Percentiles rank a stretch among this genome's conserved stretches.
These are phyloP conservation scores for Scelioninae gen. 1 DNA, from an alignment of 2,888 invertebrate species.

Conservation along the genomic window DNA sequence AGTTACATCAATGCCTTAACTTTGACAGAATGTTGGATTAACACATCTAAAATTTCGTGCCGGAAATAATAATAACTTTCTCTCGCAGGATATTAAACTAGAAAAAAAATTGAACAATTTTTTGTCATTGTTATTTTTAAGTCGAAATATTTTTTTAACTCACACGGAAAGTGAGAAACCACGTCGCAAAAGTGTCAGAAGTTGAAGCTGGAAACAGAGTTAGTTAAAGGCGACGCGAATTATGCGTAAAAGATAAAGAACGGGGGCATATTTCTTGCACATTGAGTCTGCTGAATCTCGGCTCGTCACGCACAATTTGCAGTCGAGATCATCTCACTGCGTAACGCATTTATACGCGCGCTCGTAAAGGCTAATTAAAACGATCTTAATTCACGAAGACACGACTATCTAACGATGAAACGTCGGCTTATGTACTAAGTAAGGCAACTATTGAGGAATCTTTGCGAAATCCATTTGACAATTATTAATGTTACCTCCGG, in stretches of 20 bases:
- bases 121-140: slow-evolving; percentile 4
- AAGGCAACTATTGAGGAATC: slow-evolving; percentile 26
- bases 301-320: slow-evolving; percentile 59
- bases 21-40: slow-evolving; percentile 54
- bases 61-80: slow-evolving; percentile 39
- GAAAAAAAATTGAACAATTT: neutral
- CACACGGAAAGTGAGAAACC: too few relatives aligned
- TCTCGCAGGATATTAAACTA: neutral
- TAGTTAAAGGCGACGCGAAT: slow-evolving; percentile 38
- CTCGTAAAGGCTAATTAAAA: slow-evolving; percentile 62
- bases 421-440: slow-evolving; percentile 34
- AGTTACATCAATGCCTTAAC: slow-evolving; percentile 50
- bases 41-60: slow-evolving; percentile 51
- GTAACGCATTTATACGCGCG: slow-evolving; percentile 26
- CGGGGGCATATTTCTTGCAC: slow-evolving; percentile 16
- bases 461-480: slow-evolving; percentile 40
- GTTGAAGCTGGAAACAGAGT: slow-evolving; percentile 11
- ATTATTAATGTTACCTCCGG: slow-evolving; percentile 20
- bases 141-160: too few relatives aligned
- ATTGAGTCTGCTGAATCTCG: slow-evolving; percentile 53
- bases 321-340: slow-evolving; percentile 43
- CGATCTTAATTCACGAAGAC: slow-evolving; percentile 61
- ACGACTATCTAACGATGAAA: slow-evolving; percentile 43
- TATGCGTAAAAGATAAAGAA: slow-evolving; percentile 55
- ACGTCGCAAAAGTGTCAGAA: neutral